Evolutionary conservation across 2,888 invertebrate species (phyloP).

Genomic region (Campoplex capitator): DNA sequence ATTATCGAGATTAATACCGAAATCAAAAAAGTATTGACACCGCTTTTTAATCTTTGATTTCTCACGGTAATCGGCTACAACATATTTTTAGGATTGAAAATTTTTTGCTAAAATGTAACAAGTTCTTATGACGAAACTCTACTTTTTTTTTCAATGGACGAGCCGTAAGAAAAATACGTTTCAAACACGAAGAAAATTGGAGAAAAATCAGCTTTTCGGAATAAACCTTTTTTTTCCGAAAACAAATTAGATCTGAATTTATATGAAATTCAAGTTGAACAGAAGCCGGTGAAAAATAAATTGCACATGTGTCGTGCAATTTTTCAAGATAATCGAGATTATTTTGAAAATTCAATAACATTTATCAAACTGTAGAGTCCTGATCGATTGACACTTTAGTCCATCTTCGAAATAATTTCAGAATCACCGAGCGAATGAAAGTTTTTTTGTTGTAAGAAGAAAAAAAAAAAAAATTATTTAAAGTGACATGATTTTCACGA

Average conservation of each 20-base stretch:
- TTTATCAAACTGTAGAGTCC: neutral
- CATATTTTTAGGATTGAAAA: neutral
- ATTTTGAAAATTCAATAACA: neutral
- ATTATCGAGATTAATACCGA: neutral
- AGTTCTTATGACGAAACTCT: too few species aligned
- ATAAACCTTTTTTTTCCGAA: neutral
- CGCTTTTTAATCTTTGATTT: neutral
- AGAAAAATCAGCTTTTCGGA: too few species aligned
- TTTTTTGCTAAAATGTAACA: neutral
- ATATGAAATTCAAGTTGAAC: neutral
- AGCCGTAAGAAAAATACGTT: neutral
- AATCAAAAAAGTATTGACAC: neutral
- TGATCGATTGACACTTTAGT: neutral
- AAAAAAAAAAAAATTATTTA: neutral
- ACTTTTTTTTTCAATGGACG: neutral
- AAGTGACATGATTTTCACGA: slow-evolving; percentile 4
- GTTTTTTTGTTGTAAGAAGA: neutral
- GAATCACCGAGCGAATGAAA: neutral
- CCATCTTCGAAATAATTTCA: neutral
- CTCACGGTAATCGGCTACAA: neutral
- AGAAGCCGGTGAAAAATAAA: neutral
- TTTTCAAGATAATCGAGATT: neutral
- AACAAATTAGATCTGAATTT: neutral
- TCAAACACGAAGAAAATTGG: neutral
- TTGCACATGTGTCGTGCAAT: neutral